These are phyloP conservation scores for Babyrousa celebensis DNA, from an alignment of 2,797 vertebrate species.

Conservation along the genomic window DNA sequence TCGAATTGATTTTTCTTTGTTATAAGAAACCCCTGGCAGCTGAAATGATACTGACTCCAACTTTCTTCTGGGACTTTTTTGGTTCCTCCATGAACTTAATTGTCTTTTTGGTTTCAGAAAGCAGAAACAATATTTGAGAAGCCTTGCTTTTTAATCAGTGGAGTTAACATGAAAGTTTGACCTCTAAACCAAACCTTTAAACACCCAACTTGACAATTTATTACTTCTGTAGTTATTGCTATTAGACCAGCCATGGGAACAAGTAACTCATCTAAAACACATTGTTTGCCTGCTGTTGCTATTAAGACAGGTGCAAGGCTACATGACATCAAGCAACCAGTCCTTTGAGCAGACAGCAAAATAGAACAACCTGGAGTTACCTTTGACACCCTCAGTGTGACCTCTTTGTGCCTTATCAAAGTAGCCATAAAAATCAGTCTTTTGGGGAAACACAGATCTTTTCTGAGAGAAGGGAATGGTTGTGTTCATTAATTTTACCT, in stretches of 20 bases:
- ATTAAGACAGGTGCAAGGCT: conserved; percentile 19
- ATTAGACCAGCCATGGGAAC: conserved; percentile 47
- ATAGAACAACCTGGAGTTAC: not conserved
- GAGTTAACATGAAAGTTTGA: conserved; percentile 67
- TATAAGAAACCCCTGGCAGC: not conserved
- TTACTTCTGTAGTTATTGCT: conserved; percentile 43
- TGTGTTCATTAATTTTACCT: not conserved
- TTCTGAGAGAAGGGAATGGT: not conserved
- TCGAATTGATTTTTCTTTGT: conserved; percentile 37
- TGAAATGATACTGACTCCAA: not conserved
- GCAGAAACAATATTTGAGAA: conserved; percentile 60
- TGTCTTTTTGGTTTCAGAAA: conserved; percentile 38
- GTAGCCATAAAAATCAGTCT: not conserved
- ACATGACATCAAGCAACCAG: not conserved
- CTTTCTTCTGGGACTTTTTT: not conserved
- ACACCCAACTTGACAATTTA: conserved; percentile 61
- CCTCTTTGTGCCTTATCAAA: conserved; percentile 13
- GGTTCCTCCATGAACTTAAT: not conserved
- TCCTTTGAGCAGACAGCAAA: conserved; percentile 27
- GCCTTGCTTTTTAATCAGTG: conserved; percentile 69
- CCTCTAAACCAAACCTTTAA: conserved; percentile 66
- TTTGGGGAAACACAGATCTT: conserved; percentile 26
- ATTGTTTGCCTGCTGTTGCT: conserved; percentile 11
- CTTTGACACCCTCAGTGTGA: not conserved
- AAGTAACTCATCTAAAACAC: conserved; percentile 54